phyloP scores from a whole-genome alignment of 2,888 invertebrate species.

The Drosophila infuscata region DNA sequence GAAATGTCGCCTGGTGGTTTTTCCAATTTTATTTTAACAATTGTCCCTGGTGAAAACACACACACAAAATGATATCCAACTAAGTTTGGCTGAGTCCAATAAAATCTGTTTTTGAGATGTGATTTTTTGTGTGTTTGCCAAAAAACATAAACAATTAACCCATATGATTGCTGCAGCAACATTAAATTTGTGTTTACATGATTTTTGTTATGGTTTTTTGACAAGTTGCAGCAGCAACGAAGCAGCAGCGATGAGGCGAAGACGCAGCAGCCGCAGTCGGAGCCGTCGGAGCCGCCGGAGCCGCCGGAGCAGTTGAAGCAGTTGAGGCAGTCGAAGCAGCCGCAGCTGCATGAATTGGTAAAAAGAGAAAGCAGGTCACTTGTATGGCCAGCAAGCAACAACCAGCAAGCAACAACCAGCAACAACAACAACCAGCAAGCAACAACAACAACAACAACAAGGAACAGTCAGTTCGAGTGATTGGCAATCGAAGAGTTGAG shows the following conservation, averaged over 20 bases:
- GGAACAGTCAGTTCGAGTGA: slow-evolving; percentile 58
- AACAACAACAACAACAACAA: slow-evolving; percentile 7
- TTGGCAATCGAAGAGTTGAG: slow-evolving; percentile 78
- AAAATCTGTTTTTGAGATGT: slow-evolving; percentile 34
- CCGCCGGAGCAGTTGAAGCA: not conserved
- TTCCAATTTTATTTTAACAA: slow-evolving; percentile 62
- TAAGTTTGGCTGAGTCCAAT: slow-evolving; percentile 24
- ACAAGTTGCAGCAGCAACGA: slow-evolving; percentile 42
- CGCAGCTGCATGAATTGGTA: slow-evolving; percentile 64
- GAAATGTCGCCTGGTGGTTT: slow-evolving; percentile 51
- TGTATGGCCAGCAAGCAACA: slow-evolving; percentile 74
- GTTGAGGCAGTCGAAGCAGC: slow-evolving; percentile 8
- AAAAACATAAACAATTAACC: slow-evolving; percentile 57
- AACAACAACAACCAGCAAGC: not conserved
- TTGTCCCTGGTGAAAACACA: slow-evolving; percentile 52
- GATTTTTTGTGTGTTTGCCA: slow-evolving; percentile 25
- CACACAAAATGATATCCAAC: slow-evolving; percentile 9
- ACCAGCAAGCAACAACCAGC: slow-evolving; percentile 1
- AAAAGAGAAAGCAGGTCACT: slow-evolving; percentile 85
- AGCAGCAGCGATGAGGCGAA: slow-evolving; percentile 17
- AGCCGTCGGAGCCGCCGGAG: not conserved
- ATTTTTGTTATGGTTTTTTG: slow-evolving; percentile 36
- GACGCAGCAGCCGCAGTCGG: slow-evolving; percentile 14
- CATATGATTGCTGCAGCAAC: slow-evolving; percentile 50
- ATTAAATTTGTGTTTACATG: slow-evolving; percentile 11